Evolutionary conservation across 1,140 invertebrate genomes (phyloP).

Genomic region (Aphelenchoides besseyi): DNA sequence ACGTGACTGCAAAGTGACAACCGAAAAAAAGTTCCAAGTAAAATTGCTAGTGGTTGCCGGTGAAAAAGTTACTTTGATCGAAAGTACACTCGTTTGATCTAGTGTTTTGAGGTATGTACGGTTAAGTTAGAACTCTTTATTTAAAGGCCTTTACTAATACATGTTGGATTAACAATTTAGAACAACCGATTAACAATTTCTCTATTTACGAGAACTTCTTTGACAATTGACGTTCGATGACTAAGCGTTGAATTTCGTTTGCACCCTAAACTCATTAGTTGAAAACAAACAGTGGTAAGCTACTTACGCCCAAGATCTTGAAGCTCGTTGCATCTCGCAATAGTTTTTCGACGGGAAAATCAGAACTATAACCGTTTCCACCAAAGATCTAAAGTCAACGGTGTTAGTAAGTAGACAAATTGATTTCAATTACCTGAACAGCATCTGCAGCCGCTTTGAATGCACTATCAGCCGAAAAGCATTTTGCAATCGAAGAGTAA

Average conservation of each 20-base stretch:
- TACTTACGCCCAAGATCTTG: constrained; percentile 88
- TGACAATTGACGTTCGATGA: constrained; percentile 24
- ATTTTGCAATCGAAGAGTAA: constrained; percentile 73
- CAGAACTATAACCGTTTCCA: constrained; percentile 81
- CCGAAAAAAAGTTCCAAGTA: no score
- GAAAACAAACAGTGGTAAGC: constrained; percentile 21
- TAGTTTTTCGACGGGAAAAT: constrained; percentile 95
- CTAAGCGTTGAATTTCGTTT: constrained; percentile 43
- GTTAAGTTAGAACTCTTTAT: no score
- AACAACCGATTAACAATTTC: no score
- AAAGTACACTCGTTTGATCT: no score
- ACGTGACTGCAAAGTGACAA: no score
- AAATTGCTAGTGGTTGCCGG: no score
- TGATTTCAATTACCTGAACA: constrained; percentile 69
- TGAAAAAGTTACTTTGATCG: no score
- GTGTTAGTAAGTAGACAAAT: background rate
- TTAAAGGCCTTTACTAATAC: no score
- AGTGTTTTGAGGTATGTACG: no score
- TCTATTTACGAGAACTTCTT: background rate
- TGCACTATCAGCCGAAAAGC: constrained; percentile 84
- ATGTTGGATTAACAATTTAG: no score
- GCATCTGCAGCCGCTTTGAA: constrained; percentile 91
- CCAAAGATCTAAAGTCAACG: constrained; percentile 70
- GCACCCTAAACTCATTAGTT: constrained; percentile 40
- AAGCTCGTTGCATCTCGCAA: constrained; percentile 98